Evolutionary conservation across 2,113 vertebrate genomes (phyloP).

Genomic region (Lycocorax pyrrhopterus): DNA sequence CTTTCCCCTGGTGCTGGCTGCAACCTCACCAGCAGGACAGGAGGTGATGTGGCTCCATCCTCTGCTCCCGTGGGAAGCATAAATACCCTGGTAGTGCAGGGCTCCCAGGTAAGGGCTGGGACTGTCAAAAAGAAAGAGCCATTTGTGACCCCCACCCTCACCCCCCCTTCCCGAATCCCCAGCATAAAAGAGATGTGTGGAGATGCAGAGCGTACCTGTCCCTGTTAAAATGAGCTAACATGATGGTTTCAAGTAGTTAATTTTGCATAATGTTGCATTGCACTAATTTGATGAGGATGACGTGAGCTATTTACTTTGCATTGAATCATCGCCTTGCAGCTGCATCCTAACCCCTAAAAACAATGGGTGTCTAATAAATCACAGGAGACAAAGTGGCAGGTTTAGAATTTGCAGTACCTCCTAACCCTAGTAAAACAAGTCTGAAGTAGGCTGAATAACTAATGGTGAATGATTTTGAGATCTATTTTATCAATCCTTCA

Average conservation of each 20-base stretch:
- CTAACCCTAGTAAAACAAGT: background rate
- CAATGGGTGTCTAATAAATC: background rate
- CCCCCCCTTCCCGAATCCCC: rapidly evolving
- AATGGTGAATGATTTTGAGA: background rate
- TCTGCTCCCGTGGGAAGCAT: background rate
- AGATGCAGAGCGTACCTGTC: background rate
- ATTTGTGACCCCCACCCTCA: background rate
- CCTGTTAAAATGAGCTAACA: background rate
- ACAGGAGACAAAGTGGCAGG: background rate
- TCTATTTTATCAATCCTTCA: background rate
- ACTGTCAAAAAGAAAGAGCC: background rate
- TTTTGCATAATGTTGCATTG: background rate
- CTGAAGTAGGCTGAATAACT: background rate
- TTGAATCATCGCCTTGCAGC: background rate
- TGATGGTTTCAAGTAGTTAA: background rate
- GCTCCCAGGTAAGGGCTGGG: background rate
- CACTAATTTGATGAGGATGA: background rate
- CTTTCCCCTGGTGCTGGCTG: background rate
- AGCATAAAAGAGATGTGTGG: background rate
- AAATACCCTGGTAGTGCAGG: background rate
- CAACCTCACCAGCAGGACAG: rapidly evolving
- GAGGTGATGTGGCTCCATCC: background rate
- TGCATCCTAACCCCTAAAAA: background rate
- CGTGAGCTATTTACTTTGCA: background rate
- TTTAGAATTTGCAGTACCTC: background rate